Evolutionary conservation across 1,140 invertebrate genomes (phyloP).

Genomic region (Charaxes varanes): DNA sequence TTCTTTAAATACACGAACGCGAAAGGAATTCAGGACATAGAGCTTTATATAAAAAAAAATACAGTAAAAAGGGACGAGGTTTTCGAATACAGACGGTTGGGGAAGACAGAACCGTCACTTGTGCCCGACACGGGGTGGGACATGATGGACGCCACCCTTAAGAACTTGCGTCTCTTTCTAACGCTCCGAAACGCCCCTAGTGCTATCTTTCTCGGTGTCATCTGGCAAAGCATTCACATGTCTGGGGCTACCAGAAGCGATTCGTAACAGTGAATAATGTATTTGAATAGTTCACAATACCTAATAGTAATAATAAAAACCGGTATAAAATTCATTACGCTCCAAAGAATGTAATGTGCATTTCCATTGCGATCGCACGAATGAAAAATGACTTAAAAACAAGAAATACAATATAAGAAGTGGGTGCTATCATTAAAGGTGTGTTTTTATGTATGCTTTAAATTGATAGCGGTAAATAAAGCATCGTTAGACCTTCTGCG

Average conservation of each 20-base stretch:
- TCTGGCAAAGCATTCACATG: conserved; percentile 59
- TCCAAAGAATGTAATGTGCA: conserved; percentile 3
- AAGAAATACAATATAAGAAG: conserved; percentile 5
- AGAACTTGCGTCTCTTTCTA: conserved; percentile 31
- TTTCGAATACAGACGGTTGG: conserved; percentile 55
- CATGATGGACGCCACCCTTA: conserved; percentile 60
- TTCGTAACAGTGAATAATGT: conserved; percentile 69
- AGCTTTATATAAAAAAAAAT: conserved; percentile 41
- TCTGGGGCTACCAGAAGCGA: conserved; percentile 61
- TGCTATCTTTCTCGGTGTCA: conserved; percentile 44
- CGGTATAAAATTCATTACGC: conserved; percentile 17
- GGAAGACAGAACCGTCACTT: conserved; percentile 62
- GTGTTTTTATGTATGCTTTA: conserved; percentile 49
- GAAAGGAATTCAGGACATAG: conserved; percentile 24
- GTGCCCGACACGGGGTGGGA: conserved; percentile 63
- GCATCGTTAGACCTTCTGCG: conserved; percentile 48
- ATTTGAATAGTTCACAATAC: conserved; percentile 55
- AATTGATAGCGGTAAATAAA: conserved; percentile 64
- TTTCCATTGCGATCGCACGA: background rate
- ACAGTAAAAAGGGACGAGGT: conserved; percentile 39
- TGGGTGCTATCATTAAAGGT: conserved; percentile 39
- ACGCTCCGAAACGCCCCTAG: conserved; percentile 21
- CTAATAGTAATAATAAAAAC: conserved; percentile 53
- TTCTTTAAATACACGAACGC: conserved; percentile 3
- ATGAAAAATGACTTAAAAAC: background rate